Percentiles rank a stretch among this genome's conserved stretches.
These are phyloP conservation scores for Blastomussa wellsi DNA, from an alignment of 92 coral and sea anemone species.

Conservation along the genomic window DNA sequence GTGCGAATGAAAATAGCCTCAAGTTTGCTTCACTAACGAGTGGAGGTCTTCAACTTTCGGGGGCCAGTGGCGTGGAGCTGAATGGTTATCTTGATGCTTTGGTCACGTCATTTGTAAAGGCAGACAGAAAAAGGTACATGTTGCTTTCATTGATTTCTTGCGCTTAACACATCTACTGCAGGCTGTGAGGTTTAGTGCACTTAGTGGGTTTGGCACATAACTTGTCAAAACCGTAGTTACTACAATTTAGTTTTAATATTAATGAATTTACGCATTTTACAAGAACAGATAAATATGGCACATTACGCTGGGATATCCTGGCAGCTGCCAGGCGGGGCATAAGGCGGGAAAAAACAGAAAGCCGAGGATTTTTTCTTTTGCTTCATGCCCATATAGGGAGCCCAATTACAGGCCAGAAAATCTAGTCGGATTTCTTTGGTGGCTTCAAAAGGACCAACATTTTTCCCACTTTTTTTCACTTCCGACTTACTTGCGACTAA, in stretches of 20 bases:
- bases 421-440: neutral
- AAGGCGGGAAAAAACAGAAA: no score
- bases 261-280: neutral
- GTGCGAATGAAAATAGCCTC: neutral
- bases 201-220: neutral
- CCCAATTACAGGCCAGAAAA: no score
- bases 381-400: no score
- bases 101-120: neutral
- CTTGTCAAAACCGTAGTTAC: neutral
- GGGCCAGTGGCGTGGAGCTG: neutral
- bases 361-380: no score
- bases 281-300: neutral
- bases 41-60: neutral
- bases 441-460: no score
- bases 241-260: no score
- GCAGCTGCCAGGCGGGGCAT: no score
- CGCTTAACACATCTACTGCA: neutral
- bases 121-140: slow-evolving; percentile 17
- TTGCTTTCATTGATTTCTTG: neutral
- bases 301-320: no score
- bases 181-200: no score
- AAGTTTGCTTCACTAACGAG: neutral
- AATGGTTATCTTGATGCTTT: slow-evolving; percentile 31
- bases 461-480: no score
- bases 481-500: no score